A percentile compares a stretch with the other conserved stretches of the same genome.
Conservation (phyloP, 1,140 invertebrate species). For the Zaprionus camerounensis region DNA sequence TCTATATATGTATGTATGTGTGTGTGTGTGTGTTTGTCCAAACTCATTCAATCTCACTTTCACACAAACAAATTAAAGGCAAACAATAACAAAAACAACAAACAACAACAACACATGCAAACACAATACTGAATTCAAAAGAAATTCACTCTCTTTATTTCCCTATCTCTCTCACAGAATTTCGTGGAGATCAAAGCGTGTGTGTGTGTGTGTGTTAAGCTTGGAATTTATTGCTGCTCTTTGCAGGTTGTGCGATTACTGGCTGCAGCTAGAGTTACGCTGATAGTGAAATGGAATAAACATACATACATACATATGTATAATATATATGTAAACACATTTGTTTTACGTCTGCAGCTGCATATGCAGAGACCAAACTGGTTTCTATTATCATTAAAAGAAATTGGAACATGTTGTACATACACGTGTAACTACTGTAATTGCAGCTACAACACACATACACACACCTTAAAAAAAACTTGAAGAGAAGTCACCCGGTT, state of each 20-base stretch:
- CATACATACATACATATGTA: not conserved
- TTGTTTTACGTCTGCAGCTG: conserved; percentile 44
- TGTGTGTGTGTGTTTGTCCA: conserved; percentile 24
- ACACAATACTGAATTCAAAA: conserved; percentile 34
- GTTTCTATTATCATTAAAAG: not conserved
- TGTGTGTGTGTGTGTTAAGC: not conserved
- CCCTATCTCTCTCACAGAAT: conserved; percentile 1
- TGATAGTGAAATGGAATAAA: conserved; percentile 19
- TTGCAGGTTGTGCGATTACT: conserved; percentile 6
- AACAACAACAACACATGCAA: conserved; percentile 49
- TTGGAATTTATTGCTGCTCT: conserved; percentile 1
- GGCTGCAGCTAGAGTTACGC: not conserved
- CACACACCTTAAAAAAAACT: conserved; percentile 42
- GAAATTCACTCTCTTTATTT: conserved; percentile 15
- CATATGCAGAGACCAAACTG: not conserved
- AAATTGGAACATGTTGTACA: conserved; percentile 1
- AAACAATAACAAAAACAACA: conserved; percentile 51
- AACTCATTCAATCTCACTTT: conserved; percentile 71
- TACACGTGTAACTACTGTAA: not conserved
- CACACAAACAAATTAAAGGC: conserved; percentile 70
- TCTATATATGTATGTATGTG: not conserved
- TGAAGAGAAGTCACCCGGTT: conserved; percentile 19
- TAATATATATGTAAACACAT: conserved; percentile 49
- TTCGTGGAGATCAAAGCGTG: conserved; percentile 37
- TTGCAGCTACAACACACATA: not conserved